Evolutionary conservation across 2,888 invertebrate genomes (phyloP), one percentile per base, ranked within the genome.

Genomic region (Chrysolina haemoptera): DNA sequence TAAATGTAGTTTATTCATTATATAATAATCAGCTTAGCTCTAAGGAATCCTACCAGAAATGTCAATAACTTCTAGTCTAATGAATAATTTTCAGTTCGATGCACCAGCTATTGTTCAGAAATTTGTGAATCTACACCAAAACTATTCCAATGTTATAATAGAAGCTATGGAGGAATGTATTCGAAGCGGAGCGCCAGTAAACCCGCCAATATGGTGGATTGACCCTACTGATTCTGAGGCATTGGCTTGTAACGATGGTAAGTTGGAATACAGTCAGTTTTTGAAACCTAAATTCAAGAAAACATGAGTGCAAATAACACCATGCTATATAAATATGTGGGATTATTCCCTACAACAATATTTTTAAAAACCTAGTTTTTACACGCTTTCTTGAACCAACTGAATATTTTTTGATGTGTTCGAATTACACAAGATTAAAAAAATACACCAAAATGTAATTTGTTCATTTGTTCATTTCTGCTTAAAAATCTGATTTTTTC

Each of bases 131-230:
- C 85, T 96, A 0, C 95, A 95, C 82, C 90, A 90, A 0, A 83
- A 88, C 11, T 92, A 92, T 80, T 89, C 93, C 0, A 89, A 91
- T 0, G 88, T 90, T 43, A 92, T 96, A 73, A 89, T 91, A 78
- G 86, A 89, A 1, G 91, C 92, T 0, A 94, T 94, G 90, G 83
- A 91, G 68, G 87, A 89, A 6, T 90, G 93, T 0, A 90, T 92
- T 0, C 79, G 82, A 1, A 89, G 90, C 1, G 95, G 95, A 12
- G 89, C 90, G 1, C 96, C 95, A 0, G 91, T 95, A 14, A 95
- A 95, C 87, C 90, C 94, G 1, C 96, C 96, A 0, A 90, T 96
- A 46, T 97, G 96, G 96, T 96, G 96, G 96, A 84, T 93, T 0
- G 94, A 92, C 80, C 95, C 96, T 0, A 86, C 84, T 0, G 93